These are phyloP conservation scores for Drosophila nr. medialis DNA, from an alignment of 2,888 invertebrate species.

Conservation along the genomic window DNA sequence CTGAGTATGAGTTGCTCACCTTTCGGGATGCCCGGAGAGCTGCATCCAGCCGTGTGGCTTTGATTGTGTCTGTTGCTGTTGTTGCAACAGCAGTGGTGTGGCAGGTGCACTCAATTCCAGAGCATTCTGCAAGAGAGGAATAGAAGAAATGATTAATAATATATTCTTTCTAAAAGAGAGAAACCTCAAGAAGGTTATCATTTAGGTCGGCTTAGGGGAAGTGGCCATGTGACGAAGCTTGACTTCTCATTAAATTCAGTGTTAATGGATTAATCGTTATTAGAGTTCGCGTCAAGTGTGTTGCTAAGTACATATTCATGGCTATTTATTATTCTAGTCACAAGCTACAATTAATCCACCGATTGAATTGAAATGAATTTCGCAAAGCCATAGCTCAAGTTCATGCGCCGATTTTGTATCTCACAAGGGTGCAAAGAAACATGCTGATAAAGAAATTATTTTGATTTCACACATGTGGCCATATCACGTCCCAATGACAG, in stretches of 20 bases:
- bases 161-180: not conserved
- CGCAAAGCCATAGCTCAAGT: constrained; percentile 24
- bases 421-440: constrained; percentile 34
- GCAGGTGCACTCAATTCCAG: constrained; percentile 96
- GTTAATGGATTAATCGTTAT: constrained; percentile 5
- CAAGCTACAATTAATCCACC: constrained; percentile 20
- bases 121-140: constrained; percentile 89
- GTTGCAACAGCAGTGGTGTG: constrained; percentile 92
- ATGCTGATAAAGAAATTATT: constrained; percentile 38
- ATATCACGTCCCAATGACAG: constrained; percentile 43
- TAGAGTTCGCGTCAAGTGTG: not conserved
- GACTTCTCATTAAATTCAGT: constrained; percentile 3
- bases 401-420: constrained; percentile 14
- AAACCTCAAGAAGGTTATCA: no score
- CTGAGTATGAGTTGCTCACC: constrained; percentile 61
- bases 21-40: constrained; percentile 95
- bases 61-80: constrained; percentile 82
- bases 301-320: constrained; percentile 7
- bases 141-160: not conserved
- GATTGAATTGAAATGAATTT: constrained; percentile 16
- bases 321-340: constrained; percentile 19
- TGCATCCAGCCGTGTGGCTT: constrained; percentile 91
- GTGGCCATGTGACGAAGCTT: not conserved
- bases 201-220: not conserved
- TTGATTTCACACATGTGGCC: constrained; percentile 49